Conservation (phyloP, 1,140 invertebrate species). For the Bombus vancouverensis region DNA sequence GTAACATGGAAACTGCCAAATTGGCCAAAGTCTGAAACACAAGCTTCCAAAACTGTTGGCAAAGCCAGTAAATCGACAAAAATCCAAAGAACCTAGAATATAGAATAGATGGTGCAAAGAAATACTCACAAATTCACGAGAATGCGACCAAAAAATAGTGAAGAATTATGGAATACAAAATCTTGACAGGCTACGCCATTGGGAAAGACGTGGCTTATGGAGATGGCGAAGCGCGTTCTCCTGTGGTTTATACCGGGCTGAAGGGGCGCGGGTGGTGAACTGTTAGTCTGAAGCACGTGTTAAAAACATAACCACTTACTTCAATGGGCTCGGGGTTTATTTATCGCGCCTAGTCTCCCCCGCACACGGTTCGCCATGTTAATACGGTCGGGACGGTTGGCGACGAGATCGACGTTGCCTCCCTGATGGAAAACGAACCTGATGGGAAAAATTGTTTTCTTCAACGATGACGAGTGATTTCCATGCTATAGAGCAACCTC, state of each 20-base stretch:
- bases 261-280: conserved; percentile 50
- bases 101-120: too few relatives aligned
- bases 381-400: not conserved
- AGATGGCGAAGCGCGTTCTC: conserved; percentile 55
- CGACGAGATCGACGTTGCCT: not conserved
- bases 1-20: too few relatives aligned
- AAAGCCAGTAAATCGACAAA: too few relatives aligned
- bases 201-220: conserved; percentile 53
- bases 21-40: too few relatives aligned
- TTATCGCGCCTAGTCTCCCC: conserved; percentile 68
- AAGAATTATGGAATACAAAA: not conserved
- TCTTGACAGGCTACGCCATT: conserved; percentile 50
- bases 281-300: conserved; percentile 75
- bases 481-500: conserved; percentile 26
- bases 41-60: too few relatives aligned
- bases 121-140: too few relatives aligned
- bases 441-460: conserved; percentile 31
- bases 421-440: not conserved
- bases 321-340: conserved; percentile 74
- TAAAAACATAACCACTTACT: conserved; percentile 79
- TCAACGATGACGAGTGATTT: conserved; percentile 54
- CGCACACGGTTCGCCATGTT: conserved; percentile 43
- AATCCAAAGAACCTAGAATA: too few relatives aligned
- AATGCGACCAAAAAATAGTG: not conserved
- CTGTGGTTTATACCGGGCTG: conserved; percentile 44